Evolutionary conservation across 2,797 vertebrate genomes (phyloP), one percentile per base, ranked within the genome.

Genomic region (Limnodromus scolopaceus): DNA sequence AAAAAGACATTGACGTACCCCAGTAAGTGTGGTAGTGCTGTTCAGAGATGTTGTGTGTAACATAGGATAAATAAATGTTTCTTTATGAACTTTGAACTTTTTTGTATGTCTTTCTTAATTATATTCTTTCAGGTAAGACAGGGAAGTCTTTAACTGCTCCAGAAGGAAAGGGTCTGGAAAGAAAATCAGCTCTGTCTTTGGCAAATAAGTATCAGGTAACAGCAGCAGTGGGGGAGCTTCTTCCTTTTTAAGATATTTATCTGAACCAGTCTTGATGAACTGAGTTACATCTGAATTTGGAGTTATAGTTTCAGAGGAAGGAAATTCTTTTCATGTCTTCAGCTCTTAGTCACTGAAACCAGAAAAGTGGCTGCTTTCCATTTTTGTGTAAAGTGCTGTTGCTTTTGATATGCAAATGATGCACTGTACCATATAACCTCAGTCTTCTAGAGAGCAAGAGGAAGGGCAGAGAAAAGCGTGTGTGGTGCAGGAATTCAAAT

Each of bases 321-420:
- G 27, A 93, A 92, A 70, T 87, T 76, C 10, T 64, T 69, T 65
- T 87, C 14, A 20, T 41, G 51, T 87, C 45, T 89, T 92, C 41
- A 84, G 48, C 70, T 96, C 39, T 87, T 68, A 46, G 79, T 88
- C 78, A 60, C 74, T 83, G 70, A 96, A 91, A 95, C 39, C 77
- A 90, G 80, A 70, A 70, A 76, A 92, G 54, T 76, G 65, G 16
- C 49, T 86, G n/a, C 46, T 90, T 92, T 89, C 93, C 4, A 10
- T 87, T 92, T 93, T 87, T 60, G 48, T 91, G 39, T 64, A 28
- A 85, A 87, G 53, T 61, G 76, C 68, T 83, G 60, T 78, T 71
- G 70, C 87, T 95, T 96, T 96, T 89, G 79, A 68, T 89, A 87
- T 89, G 92, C 69, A 95, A 95, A 95, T 80, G 2, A n/a, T 71